Percentiles rank a stretch among this genome's conserved stretches.
Conservation (phyloP, 2,797 vertebrate species). For the Orientallactaga sibirica region DNA sequence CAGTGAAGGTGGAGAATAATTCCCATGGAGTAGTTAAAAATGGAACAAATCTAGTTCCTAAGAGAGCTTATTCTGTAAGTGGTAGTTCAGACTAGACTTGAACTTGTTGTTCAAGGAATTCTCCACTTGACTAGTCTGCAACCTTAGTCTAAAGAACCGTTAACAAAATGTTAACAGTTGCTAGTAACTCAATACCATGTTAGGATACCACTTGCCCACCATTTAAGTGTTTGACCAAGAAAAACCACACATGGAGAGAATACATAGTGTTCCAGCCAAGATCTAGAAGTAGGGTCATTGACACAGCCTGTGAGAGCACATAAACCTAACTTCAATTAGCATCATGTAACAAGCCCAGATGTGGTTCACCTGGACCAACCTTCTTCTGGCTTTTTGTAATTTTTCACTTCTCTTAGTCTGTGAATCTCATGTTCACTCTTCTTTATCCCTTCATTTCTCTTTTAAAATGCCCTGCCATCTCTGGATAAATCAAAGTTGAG, state of each 20-base stretch:
- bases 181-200: neutral
- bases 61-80: neutral
- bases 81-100: neutral
- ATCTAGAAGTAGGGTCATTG: neutral
- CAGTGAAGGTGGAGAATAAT: constrained; percentile 18
- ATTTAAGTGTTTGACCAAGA: neutral
- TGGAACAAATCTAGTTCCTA: neutral
- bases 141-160: neutral
- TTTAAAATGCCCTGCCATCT: neutral
- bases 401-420: neutral
- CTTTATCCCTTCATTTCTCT: neutral
- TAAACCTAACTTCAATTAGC: neutral
- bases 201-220: neutral
- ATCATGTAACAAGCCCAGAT: neutral
- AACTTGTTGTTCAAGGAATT: neutral
- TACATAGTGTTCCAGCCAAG: neutral
- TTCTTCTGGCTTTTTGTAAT: neutral
- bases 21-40: neutral
- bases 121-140: neutral
- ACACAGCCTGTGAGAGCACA: neutral
- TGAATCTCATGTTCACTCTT: neutral
- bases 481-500: neutral
- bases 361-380: neutral
- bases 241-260: neutral
- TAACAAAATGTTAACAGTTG: constrained; percentile 37